Conservation (phyloP, 2,797 vertebrate genomes). For the Liparis tanakae region DNA sequence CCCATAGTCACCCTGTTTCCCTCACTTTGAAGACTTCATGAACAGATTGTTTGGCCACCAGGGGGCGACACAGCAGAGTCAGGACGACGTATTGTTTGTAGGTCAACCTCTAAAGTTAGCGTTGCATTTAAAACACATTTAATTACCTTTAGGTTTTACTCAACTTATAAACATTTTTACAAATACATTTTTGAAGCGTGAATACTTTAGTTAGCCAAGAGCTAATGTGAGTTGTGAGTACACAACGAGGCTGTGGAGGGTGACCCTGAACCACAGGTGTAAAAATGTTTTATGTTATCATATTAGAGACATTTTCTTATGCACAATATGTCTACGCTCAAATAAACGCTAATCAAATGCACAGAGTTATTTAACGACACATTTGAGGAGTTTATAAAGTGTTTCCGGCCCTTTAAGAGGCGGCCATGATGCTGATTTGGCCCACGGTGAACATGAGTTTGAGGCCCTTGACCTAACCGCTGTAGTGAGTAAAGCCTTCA, state of each 20-base stretch:
- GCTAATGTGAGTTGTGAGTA: not conserved
- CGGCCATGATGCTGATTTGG: too few species aligned
- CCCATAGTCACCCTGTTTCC: too few species aligned
- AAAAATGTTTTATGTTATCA: too few species aligned
- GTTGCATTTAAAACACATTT: not conserved
- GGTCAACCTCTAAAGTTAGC: not conserved
- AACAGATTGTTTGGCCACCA: not conserved
- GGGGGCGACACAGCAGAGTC: constrained; percentile 1
- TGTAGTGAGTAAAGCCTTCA: not conserved
- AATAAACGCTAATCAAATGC: too few species aligned
- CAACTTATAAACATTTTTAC: not conserved
- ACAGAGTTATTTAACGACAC: too few species aligned
- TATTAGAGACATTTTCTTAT: too few species aligned
- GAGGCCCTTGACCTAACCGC: too few species aligned
- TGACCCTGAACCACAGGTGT: too few species aligned
- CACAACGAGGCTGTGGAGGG: not conserved
- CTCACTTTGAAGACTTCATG: not conserved
- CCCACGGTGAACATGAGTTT: too few species aligned
- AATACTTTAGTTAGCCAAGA: not conserved
- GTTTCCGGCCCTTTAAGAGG: too few species aligned
- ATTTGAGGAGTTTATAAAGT: too few species aligned
- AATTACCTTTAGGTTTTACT: not conserved
- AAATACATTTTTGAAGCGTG: not conserved
- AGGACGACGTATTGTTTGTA: not conserved
- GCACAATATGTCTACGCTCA: too few species aligned